Evolutionary conservation across 2,797 vertebrate species (phyloP), one percentile per base, ranked within the genome.

Genomic region (Esox lucius): DNA sequence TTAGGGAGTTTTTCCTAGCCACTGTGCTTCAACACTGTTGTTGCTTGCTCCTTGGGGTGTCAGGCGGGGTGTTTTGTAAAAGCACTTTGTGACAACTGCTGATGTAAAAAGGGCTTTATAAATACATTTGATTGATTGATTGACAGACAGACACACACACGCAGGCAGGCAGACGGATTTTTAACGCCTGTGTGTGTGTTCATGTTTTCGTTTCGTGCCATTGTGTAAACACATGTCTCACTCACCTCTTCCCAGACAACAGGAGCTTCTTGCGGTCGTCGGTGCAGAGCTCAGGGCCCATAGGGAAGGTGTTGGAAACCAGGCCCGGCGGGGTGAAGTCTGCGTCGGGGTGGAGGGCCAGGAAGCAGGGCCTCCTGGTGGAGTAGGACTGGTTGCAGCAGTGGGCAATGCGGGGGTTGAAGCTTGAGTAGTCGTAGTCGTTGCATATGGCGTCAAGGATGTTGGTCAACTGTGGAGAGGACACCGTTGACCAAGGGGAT

Each of bases 311-410:
- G 3, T 8, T 65, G 62, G 62, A 22, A 17, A 65, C 26, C 12
- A 53, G 4, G 11, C 46, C 35, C 59, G n/a, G n/a, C 24, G 68
- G 24, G 11, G 42, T 9, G 65, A 75, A 75, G 22, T 48, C 17
- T 13, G 64, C 28, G 42, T 79, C 73, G 12, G 70, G 31, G 13
- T 35, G 15, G 28, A 79, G 67, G 13, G 66, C 17, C 19, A n/a
- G 11, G 31, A 75, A 39, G 42, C 78, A 79, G 64, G 13, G 13
- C 16, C 51, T 51, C 31, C 73, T 48, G 19, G 7, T 17, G 22
- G 70, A 68, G n/a, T 79, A 72, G 19, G 53, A 72, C 28, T 68
- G 35, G 22, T 75, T 75, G 51, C 78, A 79, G n/a, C 73, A 79
- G 61, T n/a, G 22, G 12, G 26, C 51, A 3, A 75, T 28, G 13